Conservation (phyloP, 2,797 vertebrate genomes). For the Acanthopagrus latus region DNA sequence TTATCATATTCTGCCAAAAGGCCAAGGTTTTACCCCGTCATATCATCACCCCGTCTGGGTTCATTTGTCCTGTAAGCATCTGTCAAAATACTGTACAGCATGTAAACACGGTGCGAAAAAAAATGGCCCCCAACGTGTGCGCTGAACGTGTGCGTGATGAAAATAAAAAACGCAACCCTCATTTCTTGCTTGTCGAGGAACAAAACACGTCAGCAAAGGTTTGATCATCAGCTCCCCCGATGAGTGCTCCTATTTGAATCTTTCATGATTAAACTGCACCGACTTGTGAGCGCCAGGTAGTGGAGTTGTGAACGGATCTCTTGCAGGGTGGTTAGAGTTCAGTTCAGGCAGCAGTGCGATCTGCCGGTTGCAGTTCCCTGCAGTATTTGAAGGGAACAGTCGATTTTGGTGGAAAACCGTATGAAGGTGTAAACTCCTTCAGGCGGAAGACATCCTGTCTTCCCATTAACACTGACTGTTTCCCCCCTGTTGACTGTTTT, state of each 20-base stretch:
- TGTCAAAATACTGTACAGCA: slow-evolving; percentile 19
- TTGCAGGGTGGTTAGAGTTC: slow-evolving; percentile 28
- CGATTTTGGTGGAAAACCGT: slow-evolving; percentile 29
- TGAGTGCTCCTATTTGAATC: not conserved
- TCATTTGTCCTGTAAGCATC: slow-evolving; percentile 40
- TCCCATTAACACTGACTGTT: not conserved
- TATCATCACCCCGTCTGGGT: slow-evolving; percentile 22
- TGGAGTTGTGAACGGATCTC: slow-evolving; percentile 3
- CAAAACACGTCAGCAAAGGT: not conserved
- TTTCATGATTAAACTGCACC: slow-evolving; percentile 9
- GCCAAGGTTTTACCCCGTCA: slow-evolving; percentile 42
- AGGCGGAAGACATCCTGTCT: not conserved
- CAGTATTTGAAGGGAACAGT: slow-evolving; percentile 50
- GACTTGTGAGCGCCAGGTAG: slow-evolving; percentile 26
- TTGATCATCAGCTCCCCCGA: not conserved
- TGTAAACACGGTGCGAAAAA: slow-evolving; percentile 5
- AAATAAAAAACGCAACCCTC: not conserved
- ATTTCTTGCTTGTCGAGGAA: not conserved
- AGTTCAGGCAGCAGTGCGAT: slow-evolving; percentile 40
- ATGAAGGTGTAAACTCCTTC: slow-evolving; percentile 25
- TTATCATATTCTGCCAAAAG: slow-evolving; percentile 65
- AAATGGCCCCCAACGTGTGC: slow-evolving; percentile 7
- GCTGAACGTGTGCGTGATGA: not conserved
- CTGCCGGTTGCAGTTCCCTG: slow-evolving; percentile 53
- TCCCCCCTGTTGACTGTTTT: not conserved